Base-by-base conservation (phyloP, 2,113 vertebrate species). In the Gymnobelideus leadbeateri region DNA sequence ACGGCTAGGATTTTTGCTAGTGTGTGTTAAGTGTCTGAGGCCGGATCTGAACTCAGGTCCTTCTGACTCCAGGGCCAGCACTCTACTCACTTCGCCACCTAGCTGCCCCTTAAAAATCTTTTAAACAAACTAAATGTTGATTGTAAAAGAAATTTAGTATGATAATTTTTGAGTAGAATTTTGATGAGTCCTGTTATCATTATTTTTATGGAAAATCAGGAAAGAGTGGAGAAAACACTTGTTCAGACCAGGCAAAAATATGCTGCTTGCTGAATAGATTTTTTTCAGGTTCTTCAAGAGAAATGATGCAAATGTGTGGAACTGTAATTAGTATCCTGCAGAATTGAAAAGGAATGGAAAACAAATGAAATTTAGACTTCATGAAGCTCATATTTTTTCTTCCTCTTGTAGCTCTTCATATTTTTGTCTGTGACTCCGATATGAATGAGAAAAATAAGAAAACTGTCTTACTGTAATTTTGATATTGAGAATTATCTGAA, bases 201-300 rank as follows among this genome's bases (percentile, higher is more conserved):
- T 52, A 91, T 49, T 93, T 94, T 55, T 50, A 19, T 3, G 84
- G 68, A 96, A 89, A 1, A 90, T 0, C 0, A 7, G 84, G 28
- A 92, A 0, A 55, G 8, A 92, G 16, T 51, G 89, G 25, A 25
- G 6, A 46, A 96, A 94, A 91, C 0, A 10, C 8, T 37, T 14
- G 93, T 52, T 95, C 93, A 90, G 12, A 57, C 37, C 50, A 90
- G 93, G 91, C 95, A 94, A 49, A 8, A 89, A 0, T 95, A 14
- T 92, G 53, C 84, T 90, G 8, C 51, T 95, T 93, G 91, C 11
- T 89, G 4, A 25, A 26, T 24, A 49, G 16, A 84, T n/a, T 24
- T 3, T 0, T 93, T 52, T 52, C 31, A 54, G 8, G 10, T 68
- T 68, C 12, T 68, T 68, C 57, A 37, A 93, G 94, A 54, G 55